phyloP scores from a whole-genome alignment of 2,113 vertebrate genomes.

The Diadophis punctatus region DNA sequence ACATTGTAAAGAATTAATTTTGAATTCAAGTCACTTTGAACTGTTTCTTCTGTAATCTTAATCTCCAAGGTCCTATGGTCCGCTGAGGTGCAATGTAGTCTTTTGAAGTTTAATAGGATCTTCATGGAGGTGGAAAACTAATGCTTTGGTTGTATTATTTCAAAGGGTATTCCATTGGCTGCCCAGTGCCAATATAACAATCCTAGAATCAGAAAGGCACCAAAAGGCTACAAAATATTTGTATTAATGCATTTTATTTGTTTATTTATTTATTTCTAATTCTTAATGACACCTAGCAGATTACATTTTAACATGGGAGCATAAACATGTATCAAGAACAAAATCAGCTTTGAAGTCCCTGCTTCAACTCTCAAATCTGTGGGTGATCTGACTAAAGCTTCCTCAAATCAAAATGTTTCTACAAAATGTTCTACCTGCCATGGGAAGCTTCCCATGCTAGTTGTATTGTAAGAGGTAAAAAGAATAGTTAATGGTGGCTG shows the following conservation, averaged over 20 bases:
- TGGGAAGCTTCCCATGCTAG: not conserved
- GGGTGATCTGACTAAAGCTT: not conserved
- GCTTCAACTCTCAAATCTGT: not conserved
- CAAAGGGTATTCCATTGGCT: not conserved
- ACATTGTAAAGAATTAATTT: not conserved
- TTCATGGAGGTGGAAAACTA: not conserved
- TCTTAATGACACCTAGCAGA: not conserved
- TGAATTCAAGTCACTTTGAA: not conserved
- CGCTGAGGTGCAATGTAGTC: not conserved
- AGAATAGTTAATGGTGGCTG: not conserved
- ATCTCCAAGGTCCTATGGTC: not conserved
- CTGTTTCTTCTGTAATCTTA: not conserved
- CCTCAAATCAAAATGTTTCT: not conserved
- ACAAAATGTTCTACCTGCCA: not conserved
- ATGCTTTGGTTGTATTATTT: not conserved
- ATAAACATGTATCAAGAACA: not conserved
- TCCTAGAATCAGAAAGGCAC: not conserved
- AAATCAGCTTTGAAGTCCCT: not conserved
- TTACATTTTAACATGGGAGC: not conserved
- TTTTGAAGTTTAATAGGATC: not conserved
- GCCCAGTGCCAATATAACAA: not conserved
- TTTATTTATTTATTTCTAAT: not conserved
- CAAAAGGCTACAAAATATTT: not conserved
- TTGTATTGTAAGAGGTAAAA: not conserved
- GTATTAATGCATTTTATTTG: not conserved